These are phyloP conservation scores for Morinoia aosen DNA, from an alignment of 2,888 invertebrate genomes.

Conservation along the genomic window DNA sequence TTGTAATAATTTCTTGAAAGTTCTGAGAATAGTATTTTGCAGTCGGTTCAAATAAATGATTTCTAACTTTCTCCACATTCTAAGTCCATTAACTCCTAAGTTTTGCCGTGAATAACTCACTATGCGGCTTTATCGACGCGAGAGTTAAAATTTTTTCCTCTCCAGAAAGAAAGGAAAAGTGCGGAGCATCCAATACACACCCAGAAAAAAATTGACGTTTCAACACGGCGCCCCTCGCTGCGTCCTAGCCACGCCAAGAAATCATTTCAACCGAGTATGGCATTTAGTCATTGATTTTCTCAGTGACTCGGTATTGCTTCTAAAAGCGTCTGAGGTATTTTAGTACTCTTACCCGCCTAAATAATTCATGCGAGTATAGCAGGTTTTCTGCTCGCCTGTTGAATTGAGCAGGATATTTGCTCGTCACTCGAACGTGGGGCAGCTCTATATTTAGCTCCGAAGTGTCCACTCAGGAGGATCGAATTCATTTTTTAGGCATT, in stretches of 20 bases:
- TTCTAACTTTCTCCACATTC: too few relatives aligned
- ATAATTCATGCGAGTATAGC: neutral
- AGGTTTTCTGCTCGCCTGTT: neutral
- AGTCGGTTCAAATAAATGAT: too few relatives aligned
- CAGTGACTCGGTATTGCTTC: neutral
- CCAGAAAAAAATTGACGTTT: neutral
- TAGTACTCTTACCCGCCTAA: neutral
- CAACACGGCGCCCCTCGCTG: neutral
- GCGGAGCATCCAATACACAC: too few relatives aligned
- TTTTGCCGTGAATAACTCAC: too few relatives aligned
- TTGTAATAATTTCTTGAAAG: too few relatives aligned
- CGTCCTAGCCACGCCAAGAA: neutral
- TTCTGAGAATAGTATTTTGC: too few relatives aligned
- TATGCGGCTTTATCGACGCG: too few relatives aligned
- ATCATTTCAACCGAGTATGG: neutral
- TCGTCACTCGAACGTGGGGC: neutral
- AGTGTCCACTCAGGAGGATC: neutral
- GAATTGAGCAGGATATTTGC: neutral
- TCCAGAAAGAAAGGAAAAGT: too few relatives aligned
- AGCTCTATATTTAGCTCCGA: neutral
- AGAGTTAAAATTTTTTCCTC: too few relatives aligned
- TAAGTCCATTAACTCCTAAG: too few relatives aligned
- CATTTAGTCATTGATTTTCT: constrained; percentile 31
- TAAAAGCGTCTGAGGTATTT: constrained; percentile 42
- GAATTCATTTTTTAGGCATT: neutral